A percentile compares a stretch with the other conserved stretches of the same genome.
Conservation (phyloP, 2,113 vertebrate species). For the Myotis lucifugus region DNA sequence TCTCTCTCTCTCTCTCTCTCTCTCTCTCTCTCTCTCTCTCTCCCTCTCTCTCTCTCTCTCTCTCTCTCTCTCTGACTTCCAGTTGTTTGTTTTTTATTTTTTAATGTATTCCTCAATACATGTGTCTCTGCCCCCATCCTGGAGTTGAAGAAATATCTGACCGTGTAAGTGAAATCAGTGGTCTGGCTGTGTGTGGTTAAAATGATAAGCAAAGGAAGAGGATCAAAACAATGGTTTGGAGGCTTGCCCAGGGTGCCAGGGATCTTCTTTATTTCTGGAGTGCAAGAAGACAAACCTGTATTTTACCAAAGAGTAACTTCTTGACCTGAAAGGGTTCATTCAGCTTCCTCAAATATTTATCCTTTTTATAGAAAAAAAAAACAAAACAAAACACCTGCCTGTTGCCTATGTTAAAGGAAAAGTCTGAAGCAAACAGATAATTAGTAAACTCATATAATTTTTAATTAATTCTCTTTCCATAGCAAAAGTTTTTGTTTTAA, state of each 20-base stretch:
- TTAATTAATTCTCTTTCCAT: slow-evolving; percentile 11
- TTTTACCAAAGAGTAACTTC: not conserved
- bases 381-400: too few relatives aligned
- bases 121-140: not conserved
- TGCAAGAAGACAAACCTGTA: not conserved
- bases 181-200: not conserved
- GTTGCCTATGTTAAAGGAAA: not conserved
- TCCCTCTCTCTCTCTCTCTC: not conserved
- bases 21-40: not conserved
- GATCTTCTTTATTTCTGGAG: not conserved
- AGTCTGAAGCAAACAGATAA: not conserved
- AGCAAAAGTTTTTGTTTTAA: not conserved
- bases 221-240: not conserved
- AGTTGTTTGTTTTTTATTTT: not conserved
- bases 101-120: not conserved
- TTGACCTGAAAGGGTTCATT: not conserved
- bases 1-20: not conserved
- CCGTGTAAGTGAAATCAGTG: not conserved
- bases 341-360: not conserved
- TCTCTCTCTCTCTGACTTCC: not conserved
- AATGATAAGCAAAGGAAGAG: not conserved
- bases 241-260: not conserved
- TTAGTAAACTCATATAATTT: not conserved
- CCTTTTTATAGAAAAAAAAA: not conserved
- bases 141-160: not conserved